Evolutionary conservation across 2,888 invertebrate genomes (phyloP).

Genomic region (Erannis defoliaria): DNA sequence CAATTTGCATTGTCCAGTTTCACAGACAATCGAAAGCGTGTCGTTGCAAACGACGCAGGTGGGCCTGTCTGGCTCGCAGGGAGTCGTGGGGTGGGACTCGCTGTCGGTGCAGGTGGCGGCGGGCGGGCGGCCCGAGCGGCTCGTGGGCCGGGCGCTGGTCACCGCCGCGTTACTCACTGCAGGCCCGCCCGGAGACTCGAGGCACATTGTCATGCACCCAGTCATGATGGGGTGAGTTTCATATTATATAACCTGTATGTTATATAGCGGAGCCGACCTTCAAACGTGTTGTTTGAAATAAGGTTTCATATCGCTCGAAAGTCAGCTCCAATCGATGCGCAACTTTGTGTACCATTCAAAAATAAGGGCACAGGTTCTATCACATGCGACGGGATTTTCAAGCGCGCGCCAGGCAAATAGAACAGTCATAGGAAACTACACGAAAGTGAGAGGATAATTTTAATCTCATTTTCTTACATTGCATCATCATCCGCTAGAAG

Average conservation of each 20-base stretch:
- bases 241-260: background rate
- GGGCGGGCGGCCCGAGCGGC: slow-evolving; percentile 58
- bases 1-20: slow-evolving; percentile 46
- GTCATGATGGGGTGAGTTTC: slow-evolving; percentile 64
- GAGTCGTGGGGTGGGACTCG: slow-evolving; percentile 61
- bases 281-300: no score
- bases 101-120: slow-evolving; percentile 55
- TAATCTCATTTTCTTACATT: no score
- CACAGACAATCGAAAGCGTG: slow-evolving; percentile 58
- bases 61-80: slow-evolving; percentile 57
- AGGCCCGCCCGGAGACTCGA: slow-evolving; percentile 55
- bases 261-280: background rate
- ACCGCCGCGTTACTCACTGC: slow-evolving; percentile 57
- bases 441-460: no score
- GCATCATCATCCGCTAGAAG: no score
- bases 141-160: slow-evolving; percentile 55
- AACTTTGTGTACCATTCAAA: no score
- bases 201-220: slow-evolving; percentile 68
- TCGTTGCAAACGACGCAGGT: slow-evolving; percentile 66
- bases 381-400: no score
- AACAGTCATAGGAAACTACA: no score
- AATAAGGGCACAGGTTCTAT: no score
- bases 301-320: no score
- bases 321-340: no score
- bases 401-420: no score